A percentile compares a stretch with the other conserved stretches of the same genome.
Evolutionary conservation across 2,113 vertebrate species (phyloP).

Genomic region (Erythrolamprus reginae): DNA sequence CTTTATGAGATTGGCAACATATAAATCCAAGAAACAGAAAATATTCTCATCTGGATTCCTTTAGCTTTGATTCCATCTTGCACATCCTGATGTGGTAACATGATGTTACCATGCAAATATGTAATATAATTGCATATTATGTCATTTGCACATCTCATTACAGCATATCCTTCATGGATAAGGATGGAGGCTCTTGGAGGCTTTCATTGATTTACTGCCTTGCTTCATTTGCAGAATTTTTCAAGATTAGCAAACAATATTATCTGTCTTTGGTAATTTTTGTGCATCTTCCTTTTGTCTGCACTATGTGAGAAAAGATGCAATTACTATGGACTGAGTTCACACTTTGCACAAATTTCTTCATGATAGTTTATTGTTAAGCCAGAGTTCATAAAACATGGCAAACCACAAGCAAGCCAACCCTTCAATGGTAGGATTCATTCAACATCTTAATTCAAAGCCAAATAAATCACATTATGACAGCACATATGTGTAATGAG

Average conservation of each 20-base stretch:
- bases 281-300: too few relatives aligned
- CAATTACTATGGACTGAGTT: neutral
- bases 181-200: neutral
- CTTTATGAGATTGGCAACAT: neutral
- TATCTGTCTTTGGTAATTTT: neutral
- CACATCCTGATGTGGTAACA: neutral
- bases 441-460: neutral
- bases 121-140: neutral
- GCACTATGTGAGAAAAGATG: neutral
- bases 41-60: neutral
- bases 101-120: neutral
- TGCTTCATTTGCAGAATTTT: neutral
- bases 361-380: neutral
- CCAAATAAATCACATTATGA: neutral
- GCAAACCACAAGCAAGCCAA: neutral
- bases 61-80: neutral
- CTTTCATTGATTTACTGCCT: neutral
- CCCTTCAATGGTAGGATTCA: neutral
- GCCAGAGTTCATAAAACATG: neutral
- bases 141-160: neutral
- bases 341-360: neutral
- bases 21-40: neutral
- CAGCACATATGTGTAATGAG: neutral
- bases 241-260: neutral
- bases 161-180: neutral